Conservation (phyloP, 2,113 vertebrate species). For the Sialia sialis region DNA sequence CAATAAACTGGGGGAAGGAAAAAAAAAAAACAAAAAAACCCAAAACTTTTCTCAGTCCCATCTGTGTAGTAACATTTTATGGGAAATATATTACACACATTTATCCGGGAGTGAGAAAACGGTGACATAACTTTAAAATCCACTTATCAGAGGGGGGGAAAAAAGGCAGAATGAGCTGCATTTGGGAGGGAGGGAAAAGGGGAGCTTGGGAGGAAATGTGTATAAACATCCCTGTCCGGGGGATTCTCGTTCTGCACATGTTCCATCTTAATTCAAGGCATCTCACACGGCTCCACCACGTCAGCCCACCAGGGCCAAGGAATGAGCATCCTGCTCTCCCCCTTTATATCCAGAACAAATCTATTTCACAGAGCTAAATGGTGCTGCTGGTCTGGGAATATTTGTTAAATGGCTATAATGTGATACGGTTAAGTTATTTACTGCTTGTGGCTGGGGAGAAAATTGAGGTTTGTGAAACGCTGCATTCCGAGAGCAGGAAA, state of each 20-base stretch:
- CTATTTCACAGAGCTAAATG: conserved; percentile 37
- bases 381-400: conserved; percentile 51
- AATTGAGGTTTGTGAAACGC: conserved; percentile 39
- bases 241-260: background rate
- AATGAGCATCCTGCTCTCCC: background rate
- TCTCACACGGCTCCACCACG: background rate
- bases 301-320: background rate
- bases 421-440: conserved; percentile 50
- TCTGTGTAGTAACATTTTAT: conserved; percentile 36
- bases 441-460: conserved; percentile 16
- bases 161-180: background rate
- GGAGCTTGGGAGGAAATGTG: background rate
- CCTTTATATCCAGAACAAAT: conserved; percentile 28
- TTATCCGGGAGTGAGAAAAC: background rate
- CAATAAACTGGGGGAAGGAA: background rate
- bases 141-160: background rate
- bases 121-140: background rate
- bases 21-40: background rate
- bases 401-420: conserved; percentile 61
- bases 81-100: conserved; percentile 16
- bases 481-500: background rate
- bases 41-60: conserved; percentile 19
- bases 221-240: background rate
- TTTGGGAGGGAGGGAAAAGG: background rate
- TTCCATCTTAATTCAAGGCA: conserved; percentile 17